phyloP scores from a whole-genome alignment of 1,140 invertebrate genomes.

The Batillaria attramentaria region DNA sequence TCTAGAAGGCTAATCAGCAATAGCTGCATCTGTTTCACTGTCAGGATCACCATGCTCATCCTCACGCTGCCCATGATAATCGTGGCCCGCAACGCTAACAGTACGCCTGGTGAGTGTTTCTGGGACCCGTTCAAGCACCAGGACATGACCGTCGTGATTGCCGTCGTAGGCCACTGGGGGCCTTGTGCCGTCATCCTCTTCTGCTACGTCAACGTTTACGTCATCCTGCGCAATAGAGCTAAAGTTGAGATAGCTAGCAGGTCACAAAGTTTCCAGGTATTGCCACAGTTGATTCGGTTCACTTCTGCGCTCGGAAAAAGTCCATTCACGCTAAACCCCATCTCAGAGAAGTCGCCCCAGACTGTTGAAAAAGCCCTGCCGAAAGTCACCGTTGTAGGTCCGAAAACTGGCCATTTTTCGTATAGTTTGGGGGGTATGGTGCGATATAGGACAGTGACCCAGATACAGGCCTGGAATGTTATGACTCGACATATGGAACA shows the following conservation, averaged over 20 bases:
- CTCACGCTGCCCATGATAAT: constrained; percentile 68
- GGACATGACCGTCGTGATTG: constrained; percentile 67
- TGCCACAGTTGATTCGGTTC: neutral
- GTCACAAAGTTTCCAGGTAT: neutral
- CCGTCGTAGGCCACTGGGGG: constrained; percentile 68
- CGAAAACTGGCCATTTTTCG: too few relatives aligned
- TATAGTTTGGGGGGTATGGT: too few relatives aligned
- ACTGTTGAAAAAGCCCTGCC: too few relatives aligned
- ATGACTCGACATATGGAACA: too few relatives aligned
- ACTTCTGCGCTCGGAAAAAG: too few relatives aligned
- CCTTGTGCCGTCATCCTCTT: constrained; percentile 63
- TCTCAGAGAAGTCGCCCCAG: too few relatives aligned
- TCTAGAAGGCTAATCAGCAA: neutral
- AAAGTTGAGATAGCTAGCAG: constrained; percentile 24
- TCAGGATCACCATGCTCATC: constrained; percentile 60
- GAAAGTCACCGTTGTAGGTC: too few relatives aligned
- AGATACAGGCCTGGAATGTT: too few relatives aligned
- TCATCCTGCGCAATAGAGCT: constrained; percentile 54
- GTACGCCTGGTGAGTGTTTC: constrained; percentile 52
- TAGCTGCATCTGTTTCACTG: neutral
- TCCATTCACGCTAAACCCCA: too few relatives aligned
- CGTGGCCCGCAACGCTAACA: constrained; percentile 60
- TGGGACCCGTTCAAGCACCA: constrained; percentile 68
- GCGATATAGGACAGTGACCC: too few relatives aligned
- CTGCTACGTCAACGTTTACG: constrained; percentile 65